phyloP scores from a whole-genome alignment of 1,140 invertebrate genomes.

The Eubasilissa regina region DNA sequence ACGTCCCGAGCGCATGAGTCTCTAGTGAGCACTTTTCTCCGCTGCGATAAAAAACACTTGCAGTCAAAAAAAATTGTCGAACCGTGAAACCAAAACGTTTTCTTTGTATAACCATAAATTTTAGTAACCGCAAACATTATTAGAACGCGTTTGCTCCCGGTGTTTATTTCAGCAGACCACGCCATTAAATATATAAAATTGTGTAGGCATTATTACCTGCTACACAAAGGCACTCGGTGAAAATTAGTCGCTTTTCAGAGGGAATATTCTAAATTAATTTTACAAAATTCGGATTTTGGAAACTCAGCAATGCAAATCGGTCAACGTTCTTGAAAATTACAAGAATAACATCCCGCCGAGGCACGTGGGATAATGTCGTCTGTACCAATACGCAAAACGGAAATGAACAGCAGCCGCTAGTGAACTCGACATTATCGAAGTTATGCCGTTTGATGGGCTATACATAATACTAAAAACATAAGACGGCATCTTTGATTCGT shows the following conservation, averaged over 20 bases:
- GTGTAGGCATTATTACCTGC: neutral
- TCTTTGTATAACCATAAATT: constrained; percentile 1
- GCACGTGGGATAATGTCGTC: too few species aligned
- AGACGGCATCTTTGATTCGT: too few species aligned
- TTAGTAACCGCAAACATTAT: neutral
- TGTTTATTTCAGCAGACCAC: neutral
- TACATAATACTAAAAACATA: too few species aligned
- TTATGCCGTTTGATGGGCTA: too few species aligned
- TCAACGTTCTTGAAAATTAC: too few species aligned
- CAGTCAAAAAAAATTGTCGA: neutral
- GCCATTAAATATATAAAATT: neutral
- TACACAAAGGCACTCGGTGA: neutral
- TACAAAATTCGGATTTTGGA: neutral
- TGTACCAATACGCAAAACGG: too few species aligned
- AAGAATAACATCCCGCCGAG: too few species aligned
- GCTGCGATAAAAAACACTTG: neutral
- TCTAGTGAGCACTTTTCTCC: neutral
- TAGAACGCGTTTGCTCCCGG: neutral
- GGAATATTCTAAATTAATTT: neutral
- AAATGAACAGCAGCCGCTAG: too few species aligned
- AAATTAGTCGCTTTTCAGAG: neutral
- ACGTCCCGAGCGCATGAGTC: neutral
- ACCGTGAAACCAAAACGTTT: constrained; percentile 5
- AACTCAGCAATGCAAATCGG: too few species aligned
- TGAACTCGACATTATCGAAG: too few species aligned